These are phyloP conservation scores for Cremastinae sp. DNA, from an alignment of 2,888 invertebrate species.

Conservation along the genomic window DNA sequence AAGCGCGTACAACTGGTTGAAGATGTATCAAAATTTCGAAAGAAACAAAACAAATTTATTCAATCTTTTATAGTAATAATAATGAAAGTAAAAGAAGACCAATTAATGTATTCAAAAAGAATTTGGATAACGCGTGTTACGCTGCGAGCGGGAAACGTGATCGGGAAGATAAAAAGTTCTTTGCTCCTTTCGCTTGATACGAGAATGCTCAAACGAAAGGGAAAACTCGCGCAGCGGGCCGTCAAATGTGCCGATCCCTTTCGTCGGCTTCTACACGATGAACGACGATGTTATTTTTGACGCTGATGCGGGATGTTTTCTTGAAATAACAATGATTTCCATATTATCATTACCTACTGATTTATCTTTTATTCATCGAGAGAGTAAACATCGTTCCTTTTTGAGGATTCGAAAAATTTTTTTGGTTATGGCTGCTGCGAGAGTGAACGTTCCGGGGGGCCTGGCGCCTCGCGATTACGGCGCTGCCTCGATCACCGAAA, in stretches of 20 bases:
- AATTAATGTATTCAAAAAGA: too few species aligned
- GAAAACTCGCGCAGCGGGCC: slow-evolving; percentile 67
- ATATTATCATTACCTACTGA: slow-evolving; percentile 3
- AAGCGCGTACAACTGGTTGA: not conserved
- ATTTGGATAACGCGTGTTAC: too few species aligned
- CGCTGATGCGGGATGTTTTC: too few species aligned
- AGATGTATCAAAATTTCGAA: slow-evolving; percentile 6
- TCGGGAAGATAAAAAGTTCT: slow-evolving; percentile 4
- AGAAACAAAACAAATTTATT: not conserved
- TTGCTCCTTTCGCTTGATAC: slow-evolving; percentile 58
- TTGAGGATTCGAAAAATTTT: slow-evolving; percentile 1
- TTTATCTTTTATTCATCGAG: not conserved
- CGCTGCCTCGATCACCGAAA: slow-evolving; percentile 58
- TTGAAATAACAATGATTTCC: too few species aligned
- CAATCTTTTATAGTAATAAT: not conserved
- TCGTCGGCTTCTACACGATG: too few species aligned
- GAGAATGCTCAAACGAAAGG: slow-evolving; percentile 73
- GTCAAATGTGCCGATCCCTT: slow-evolving; percentile 61
- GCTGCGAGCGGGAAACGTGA: too few species aligned
- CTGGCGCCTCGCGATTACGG: slow-evolving; percentile 42
- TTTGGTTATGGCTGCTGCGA: slow-evolving; percentile 41
- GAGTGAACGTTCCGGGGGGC: slow-evolving; percentile 40
- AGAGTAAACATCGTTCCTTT: not conserved
- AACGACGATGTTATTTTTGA: too few species aligned
- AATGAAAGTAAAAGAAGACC: too few species aligned